A percentile compares a stretch with the other conserved stretches of the same genome.
Evolutionary conservation across 2,888 invertebrate species (phyloP).

Genomic region (Cryptus armator): DNA sequence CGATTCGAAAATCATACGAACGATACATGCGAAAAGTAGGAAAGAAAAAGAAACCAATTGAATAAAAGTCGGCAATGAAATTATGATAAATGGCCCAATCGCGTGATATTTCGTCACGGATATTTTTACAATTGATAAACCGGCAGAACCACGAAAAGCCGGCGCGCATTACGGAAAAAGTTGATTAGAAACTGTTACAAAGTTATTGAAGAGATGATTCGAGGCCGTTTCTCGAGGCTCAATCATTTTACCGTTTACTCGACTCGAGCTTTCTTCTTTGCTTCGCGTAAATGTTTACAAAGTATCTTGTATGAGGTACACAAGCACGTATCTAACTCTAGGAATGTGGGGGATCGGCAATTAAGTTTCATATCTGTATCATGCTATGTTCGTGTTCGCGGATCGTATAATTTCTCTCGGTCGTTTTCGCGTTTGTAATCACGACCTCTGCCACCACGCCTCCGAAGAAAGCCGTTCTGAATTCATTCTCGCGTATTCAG

Average conservation of each 20-base stretch:
- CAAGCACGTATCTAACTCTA: neutral
- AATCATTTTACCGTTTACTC: neutral
- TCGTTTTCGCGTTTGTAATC: constrained; percentile 37
- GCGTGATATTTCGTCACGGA: too few relatives aligned
- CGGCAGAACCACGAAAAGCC: too few relatives aligned
- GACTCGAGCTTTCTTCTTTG: constrained; percentile 5
- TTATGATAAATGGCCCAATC: too few relatives aligned
- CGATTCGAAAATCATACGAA: neutral
- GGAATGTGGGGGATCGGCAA: constrained; percentile 36
- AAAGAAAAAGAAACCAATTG: neutral
- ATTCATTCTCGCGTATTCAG: constrained; percentile 34
- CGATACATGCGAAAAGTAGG: neutral
- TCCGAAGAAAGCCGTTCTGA: constrained; percentile 56
- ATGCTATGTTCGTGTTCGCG: constrained; percentile 32
- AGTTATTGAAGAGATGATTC: constrained; percentile 3
- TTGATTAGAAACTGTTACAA: neutral
- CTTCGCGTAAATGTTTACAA: neutral
- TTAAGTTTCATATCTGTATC: constrained; percentile 64
- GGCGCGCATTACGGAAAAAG: neutral
- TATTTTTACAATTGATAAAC: too few relatives aligned
- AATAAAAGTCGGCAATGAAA: too few relatives aligned
- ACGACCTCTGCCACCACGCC: constrained; percentile 46
- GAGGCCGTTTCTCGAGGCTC: constrained; percentile 14
- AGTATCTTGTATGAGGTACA: neutral
- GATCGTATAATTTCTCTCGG: constrained; percentile 56